These are phyloP conservation scores for Cataglyphis rosenhaueri DNA, from an alignment of 2,888 invertebrate species.

Conservation along the genomic window DNA sequence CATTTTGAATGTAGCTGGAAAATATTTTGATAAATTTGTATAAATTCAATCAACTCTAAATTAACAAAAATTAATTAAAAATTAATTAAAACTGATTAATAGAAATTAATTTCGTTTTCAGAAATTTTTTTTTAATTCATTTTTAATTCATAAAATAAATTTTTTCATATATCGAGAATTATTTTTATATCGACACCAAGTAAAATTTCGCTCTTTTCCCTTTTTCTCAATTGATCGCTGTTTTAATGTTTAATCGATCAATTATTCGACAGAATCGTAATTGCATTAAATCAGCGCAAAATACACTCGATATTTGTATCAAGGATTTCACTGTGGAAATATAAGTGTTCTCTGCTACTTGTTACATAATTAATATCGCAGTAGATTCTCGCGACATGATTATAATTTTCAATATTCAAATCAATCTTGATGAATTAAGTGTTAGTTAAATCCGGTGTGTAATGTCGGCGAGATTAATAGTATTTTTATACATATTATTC, in stretches of 20 bases:
- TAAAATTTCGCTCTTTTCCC: background rate
- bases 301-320: slow-evolving; percentile 33
- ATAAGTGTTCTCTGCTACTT: slow-evolving; percentile 34
- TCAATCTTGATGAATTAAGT: slow-evolving; percentile 20
- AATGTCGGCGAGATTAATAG: slow-evolving; percentile 30
- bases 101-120: background rate
- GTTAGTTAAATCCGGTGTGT: background rate
- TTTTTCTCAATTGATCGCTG: slow-evolving; percentile 19
- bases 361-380: slow-evolving; percentile 33
- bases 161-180: slow-evolving; percentile 17
- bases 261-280: slow-evolving; percentile 36
- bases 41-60: background rate
- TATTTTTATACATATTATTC: slow-evolving; percentile 37
- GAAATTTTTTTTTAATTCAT: background rate
- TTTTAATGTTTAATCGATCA: slow-evolving; percentile 17
- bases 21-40: background rate
- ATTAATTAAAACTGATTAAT: background rate
- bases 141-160: background rate
- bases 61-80: background rate
- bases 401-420: slow-evolving; percentile 26
- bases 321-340: slow-evolving; percentile 44
- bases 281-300: slow-evolving; percentile 36
- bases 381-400: background rate
- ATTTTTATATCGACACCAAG: background rate
- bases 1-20: background rate